phyloP scores from a whole-genome alignment of 2,113 vertebrate genomes.

The Eulemur rufifrons region DNA sequence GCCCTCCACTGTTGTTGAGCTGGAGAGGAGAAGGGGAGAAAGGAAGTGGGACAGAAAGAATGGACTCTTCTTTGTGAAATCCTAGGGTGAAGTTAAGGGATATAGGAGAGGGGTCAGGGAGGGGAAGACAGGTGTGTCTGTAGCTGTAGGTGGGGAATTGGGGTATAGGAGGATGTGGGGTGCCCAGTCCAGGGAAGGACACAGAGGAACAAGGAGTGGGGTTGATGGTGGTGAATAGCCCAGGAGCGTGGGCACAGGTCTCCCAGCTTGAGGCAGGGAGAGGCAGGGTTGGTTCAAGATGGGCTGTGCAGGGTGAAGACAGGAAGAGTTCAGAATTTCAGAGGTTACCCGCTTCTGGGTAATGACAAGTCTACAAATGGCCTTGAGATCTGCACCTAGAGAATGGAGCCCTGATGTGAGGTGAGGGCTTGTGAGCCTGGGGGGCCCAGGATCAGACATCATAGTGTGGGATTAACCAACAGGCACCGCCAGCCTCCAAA shows the following conservation, averaged over 20 bases:
- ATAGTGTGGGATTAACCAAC: neutral
- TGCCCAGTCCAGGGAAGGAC: neutral
- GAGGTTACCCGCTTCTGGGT: neutral
- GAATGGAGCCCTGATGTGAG: neutral
- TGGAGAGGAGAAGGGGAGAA: neutral
- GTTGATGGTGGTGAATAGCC: neutral
- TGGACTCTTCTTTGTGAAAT: neutral
- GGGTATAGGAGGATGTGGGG: neutral
- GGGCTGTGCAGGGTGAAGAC: neutral
- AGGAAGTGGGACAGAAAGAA: neutral
- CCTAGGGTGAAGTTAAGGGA: neutral
- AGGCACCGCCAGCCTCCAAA: neutral
- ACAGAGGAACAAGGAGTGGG: neutral
- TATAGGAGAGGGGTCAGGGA: neutral
- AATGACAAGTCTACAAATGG: neutral
- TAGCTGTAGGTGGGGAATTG: neutral
- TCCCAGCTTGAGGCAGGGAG: neutral
- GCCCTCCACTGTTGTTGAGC: neutral
- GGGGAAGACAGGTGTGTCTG: neutral
- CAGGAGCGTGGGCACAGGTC: neutral
- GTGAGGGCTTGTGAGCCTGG: neutral
- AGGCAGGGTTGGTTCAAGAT: neutral
- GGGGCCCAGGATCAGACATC: neutral
- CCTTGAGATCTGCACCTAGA: neutral
- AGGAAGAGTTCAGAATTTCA: neutral